Evolutionary conservation across 2,888 invertebrate species (phyloP).

Genomic region (Notocelia uddmanniana): DNA sequence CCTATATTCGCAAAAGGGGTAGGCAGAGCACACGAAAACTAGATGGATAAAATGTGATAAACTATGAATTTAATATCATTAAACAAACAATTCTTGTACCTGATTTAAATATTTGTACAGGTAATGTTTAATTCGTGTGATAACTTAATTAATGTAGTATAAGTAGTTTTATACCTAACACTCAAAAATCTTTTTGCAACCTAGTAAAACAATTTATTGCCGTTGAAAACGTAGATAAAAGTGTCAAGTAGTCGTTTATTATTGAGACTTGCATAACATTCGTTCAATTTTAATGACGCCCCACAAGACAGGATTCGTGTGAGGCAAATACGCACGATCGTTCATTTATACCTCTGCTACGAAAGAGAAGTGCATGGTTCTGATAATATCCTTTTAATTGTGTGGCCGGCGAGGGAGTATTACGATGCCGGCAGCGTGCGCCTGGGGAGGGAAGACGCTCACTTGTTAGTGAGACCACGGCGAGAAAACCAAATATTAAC

Average conservation of each 20-base stretch:
- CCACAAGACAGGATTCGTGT: background rate
- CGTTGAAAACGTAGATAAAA: background rate
- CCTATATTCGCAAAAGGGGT: too few relatives aligned
- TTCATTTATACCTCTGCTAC: background rate
- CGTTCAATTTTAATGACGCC: constrained; percentile 16
- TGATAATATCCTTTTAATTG: constrained; percentile 80
- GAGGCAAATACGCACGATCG: background rate
- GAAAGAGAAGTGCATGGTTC: constrained; percentile 64
- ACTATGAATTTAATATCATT: too few relatives aligned
- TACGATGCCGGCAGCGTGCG: constrained; percentile 67
- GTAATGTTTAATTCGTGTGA: too few relatives aligned
- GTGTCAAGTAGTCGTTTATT: background rate
- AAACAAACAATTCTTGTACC: too few relatives aligned
- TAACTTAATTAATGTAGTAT: too few relatives aligned
- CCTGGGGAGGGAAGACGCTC: constrained; percentile 67
- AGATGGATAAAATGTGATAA: too few relatives aligned
- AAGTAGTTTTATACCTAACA: too few relatives aligned
- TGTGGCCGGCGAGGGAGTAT: constrained; percentile 65
- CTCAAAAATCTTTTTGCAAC: too few relatives aligned
- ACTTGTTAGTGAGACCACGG: constrained; percentile 72
- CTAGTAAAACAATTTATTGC: background rate
- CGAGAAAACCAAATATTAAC: constrained; percentile 77
- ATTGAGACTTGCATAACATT: background rate
- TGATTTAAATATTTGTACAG: too few relatives aligned
- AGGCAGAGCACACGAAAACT: too few relatives aligned